Evolutionary conservation across 2,888 invertebrate species (phyloP).

Genomic region (Tiliacea citrago): DNA sequence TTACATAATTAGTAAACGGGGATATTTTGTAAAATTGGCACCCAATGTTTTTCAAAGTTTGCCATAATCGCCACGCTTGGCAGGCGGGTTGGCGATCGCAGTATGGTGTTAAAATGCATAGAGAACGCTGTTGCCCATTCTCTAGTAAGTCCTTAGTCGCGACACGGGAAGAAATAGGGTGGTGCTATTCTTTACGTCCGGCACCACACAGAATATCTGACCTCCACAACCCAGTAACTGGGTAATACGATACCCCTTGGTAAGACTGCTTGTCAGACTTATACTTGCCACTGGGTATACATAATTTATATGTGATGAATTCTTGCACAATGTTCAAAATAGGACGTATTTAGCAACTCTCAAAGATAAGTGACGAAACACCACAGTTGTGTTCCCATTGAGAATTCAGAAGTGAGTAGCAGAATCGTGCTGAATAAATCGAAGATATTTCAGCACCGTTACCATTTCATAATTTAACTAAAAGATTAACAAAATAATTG

Average conservation of each 20-base stretch:
- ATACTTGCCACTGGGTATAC: background rate
- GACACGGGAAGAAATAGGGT: too few relatives aligned
- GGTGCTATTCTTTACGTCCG: too few relatives aligned
- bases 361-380: conserved; percentile 19
- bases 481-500: background rate
- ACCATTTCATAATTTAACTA: background rate
- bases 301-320: background rate
- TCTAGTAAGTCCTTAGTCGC: too few relatives aligned
- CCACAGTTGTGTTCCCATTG: conserved; percentile 19
- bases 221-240: too few relatives aligned
- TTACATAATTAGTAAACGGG: background rate
- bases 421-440: conserved; percentile 9
- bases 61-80: too few relatives aligned
- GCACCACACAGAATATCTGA: too few relatives aligned
- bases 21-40: background rate
- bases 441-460: background rate
- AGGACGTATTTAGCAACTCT: conserved; percentile 10
- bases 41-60: too few relatives aligned
- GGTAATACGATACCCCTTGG: too few relatives aligned
- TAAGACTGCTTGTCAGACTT: too few relatives aligned
- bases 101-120: too few relatives aligned
- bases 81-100: too few relatives aligned
- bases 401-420: conserved; percentile 1
- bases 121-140: too few relatives aligned
- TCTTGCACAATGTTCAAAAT: background rate